These are phyloP conservation scores for Brienomyrus longianalis DNA, from an alignment of 2,113 vertebrate species.

Conservation along the genomic window DNA sequence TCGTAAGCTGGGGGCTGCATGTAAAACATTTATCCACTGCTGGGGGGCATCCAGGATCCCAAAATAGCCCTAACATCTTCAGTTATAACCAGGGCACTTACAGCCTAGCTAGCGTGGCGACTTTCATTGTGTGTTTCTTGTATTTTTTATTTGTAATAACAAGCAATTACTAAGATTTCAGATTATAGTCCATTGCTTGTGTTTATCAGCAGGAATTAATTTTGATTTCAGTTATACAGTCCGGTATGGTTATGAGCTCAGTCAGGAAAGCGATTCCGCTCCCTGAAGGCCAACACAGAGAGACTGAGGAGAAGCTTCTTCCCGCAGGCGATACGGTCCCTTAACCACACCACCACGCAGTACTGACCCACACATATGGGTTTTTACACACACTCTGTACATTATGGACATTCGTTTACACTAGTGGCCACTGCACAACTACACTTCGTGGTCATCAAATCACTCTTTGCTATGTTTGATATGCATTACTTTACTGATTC, in stretches of 20 bases:
- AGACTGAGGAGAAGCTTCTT: no score
- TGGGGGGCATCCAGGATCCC: neutral
- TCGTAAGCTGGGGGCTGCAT: neutral
- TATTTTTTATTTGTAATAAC: neutral
- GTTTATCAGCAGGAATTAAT: constrained; percentile 14
- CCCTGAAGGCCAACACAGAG: no score
- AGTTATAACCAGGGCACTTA: neutral
- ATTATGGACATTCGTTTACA: no score
- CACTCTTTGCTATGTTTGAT: neutral
- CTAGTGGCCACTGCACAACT: no score
- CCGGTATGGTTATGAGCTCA: constrained; percentile 14
- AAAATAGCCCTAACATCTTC: neutral
- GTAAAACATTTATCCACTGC: neutral
- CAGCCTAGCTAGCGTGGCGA: neutral
- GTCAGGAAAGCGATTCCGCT: no score
- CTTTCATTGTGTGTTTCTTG: neutral
- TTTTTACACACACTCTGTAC: no score
- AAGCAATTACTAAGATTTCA: neutral
- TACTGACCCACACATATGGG: no score
- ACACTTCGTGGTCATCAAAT: no score
- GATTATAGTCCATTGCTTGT: constrained; percentile 22
- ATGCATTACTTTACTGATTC: neutral
- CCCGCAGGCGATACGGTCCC: no score
- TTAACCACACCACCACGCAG: no score
- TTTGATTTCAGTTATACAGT: constrained; percentile 13